A percentile compares a stretch with the other conserved stretches of the same genome.
phyloP scores from a whole-genome alignment of 1,140 invertebrate genomes.

The Nixonia krombeini region DNA sequence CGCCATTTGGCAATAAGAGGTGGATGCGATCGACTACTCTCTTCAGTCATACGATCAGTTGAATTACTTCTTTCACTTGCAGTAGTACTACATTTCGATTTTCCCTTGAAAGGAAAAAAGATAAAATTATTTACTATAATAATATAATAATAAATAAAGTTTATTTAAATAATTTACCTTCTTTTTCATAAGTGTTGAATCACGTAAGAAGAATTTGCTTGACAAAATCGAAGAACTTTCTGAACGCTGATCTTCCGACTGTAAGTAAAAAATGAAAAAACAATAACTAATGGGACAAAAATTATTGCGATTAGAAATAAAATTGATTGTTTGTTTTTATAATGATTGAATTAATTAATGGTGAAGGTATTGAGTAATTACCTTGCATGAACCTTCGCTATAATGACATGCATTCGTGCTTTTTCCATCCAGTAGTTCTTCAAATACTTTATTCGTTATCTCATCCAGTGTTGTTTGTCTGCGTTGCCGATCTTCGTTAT shows the following conservation, averaged over 20 bases:
- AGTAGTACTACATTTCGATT: conserved; percentile 62
- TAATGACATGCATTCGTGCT: conserved; percentile 63
- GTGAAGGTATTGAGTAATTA: conserved; percentile 56
- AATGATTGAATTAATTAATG: not conserved
- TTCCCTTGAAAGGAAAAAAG: conserved; percentile 35
- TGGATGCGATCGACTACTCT: conserved; percentile 61
- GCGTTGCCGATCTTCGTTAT: conserved; percentile 53
- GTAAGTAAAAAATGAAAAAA: conserved; percentile 57
- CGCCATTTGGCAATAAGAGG: conserved; percentile 81
- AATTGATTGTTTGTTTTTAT: conserved; percentile 1
- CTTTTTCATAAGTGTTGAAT: conserved; percentile 73
- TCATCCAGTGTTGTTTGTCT: conserved; percentile 78
- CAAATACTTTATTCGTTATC: conserved; percentile 88
- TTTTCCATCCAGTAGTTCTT: conserved; percentile 81
- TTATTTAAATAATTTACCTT: conserved; percentile 56
- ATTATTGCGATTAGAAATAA: conserved; percentile 4
- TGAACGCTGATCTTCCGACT: conserved; percentile 83
- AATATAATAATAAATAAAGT: conserved; percentile 9
- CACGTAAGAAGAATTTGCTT: conserved; percentile 78
- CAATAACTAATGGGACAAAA: too few species aligned
- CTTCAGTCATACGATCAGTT: conserved; percentile 58
- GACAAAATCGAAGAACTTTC: conserved; percentile 81
- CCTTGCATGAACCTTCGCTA: conserved; percentile 75
- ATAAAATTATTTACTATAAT: conserved; percentile 4
- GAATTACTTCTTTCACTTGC: conserved; percentile 60